Conservation (phyloP, 1,140 invertebrate genomes). For the Magallana ariakensis region DNA sequence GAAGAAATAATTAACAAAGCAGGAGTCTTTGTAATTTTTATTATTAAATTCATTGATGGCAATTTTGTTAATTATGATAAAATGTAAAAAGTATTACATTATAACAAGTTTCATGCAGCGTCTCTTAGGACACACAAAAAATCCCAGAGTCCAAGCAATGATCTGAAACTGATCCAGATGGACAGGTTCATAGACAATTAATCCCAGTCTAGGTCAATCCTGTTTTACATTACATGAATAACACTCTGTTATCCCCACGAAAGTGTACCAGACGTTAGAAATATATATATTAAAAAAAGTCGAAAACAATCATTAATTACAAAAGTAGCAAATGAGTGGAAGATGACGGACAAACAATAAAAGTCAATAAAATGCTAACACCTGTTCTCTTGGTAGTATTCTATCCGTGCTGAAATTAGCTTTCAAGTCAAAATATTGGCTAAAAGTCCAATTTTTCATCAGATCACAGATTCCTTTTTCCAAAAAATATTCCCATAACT, state of each 20-base stretch:
- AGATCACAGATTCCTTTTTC: neutral
- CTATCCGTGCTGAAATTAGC: no score
- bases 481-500: neutral
- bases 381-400: neutral
- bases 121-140: neutral
- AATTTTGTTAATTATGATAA: conserved; percentile 36
- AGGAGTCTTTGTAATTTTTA: neutral
- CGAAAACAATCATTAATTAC: conserved; percentile 18
- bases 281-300: conserved; percentile 31
- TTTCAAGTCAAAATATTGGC: no score
- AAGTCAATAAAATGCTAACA: neutral
- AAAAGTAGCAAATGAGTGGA: conserved; percentile 10
- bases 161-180: neutral
- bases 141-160: neutral
- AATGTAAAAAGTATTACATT: conserved; percentile 35
- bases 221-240: neutral
- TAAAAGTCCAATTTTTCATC: neutral
- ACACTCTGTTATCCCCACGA: conserved; percentile 12
- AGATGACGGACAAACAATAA: neutral
- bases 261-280: conserved; percentile 15
- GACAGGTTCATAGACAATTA: neutral
- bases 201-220: neutral
- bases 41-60: conserved; percentile 23
- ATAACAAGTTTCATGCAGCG: conserved; percentile 14
- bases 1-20: neutral